These are phyloP conservation scores for Nomada hirtipes DNA, from an alignment of 2,888 invertebrate species.

Conservation along the genomic window DNA sequence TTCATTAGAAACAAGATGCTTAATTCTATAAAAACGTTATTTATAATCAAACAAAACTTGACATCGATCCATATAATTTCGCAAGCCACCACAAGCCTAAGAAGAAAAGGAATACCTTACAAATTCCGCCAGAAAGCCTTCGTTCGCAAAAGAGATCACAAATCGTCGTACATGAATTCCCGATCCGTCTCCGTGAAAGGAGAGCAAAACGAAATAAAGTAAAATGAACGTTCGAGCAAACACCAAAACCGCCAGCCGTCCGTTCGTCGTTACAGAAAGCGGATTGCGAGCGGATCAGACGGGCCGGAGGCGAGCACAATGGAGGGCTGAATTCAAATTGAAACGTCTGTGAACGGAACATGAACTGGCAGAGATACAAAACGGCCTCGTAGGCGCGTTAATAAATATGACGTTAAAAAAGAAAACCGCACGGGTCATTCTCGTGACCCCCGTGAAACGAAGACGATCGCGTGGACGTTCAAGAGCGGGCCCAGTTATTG, in stretches of 20 bases:
- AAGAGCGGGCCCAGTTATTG: slow-evolving; percentile 47
- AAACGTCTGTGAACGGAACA: slow-evolving; percentile 33
- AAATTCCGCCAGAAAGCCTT: background rate
- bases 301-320: slow-evolving; percentile 12
- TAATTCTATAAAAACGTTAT: too few species aligned
- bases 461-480: slow-evolving; percentile 47
- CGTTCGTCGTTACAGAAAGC: slow-evolving; percentile 2
- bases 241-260: background rate
- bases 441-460: slow-evolving; percentile 45
- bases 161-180: too few species aligned
- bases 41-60: too few species aligned
- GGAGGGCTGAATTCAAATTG: slow-evolving; percentile 35
- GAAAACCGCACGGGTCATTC: slow-evolving; percentile 47
- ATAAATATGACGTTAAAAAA: slow-evolving; percentile 52
- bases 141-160: too few species aligned
- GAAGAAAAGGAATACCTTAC: too few species aligned
- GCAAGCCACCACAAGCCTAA: too few species aligned
- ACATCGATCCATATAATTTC: too few species aligned
- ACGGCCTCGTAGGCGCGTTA: slow-evolving; percentile 43
- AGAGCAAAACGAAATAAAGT: background rate
- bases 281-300: slow-evolving; percentile 3
- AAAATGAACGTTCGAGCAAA: background rate
- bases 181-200: background rate
- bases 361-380: slow-evolving; percentile 10
- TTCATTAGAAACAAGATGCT: too few species aligned